A percentile compares a stretch with the other conserved stretches of the same genome.
Conservation (phyloP, 1,140 invertebrate genomes). For the Brachionus manjavacas region DNA sequence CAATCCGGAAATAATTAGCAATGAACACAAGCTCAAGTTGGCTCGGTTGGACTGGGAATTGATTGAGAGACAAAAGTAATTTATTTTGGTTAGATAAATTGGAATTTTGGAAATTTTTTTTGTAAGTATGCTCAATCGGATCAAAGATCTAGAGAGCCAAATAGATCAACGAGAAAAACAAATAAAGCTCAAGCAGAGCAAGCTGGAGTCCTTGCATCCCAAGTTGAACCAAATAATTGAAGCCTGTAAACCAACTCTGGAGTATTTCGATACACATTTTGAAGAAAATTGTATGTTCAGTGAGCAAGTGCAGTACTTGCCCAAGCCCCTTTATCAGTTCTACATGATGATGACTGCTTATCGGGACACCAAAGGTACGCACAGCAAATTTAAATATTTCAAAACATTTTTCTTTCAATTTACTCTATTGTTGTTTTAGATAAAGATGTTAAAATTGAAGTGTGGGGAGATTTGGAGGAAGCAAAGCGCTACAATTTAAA, state of each 20-base stretch:
- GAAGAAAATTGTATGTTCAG: slow-evolving; percentile 72
- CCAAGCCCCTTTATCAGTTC: slow-evolving; percentile 76
- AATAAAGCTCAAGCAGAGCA: slow-evolving; percentile 73
- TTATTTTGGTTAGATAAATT: background rate
- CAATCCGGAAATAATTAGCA: slow-evolving; percentile 52
- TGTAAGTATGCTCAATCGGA: slow-evolving; percentile 10
- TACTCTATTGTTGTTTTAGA: background rate
- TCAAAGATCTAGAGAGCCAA: background rate
- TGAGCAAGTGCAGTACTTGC: slow-evolving; percentile 69
- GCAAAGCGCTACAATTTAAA: slow-evolving; percentile 58
- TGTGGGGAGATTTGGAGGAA: slow-evolving; percentile 75
- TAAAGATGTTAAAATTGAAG: slow-evolving; percentile 60
- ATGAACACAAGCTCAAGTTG: slow-evolving; percentile 74
- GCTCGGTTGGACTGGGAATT: slow-evolving; percentile 85
- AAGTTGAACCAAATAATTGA: slow-evolving; percentile 61
- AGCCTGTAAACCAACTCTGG: slow-evolving; percentile 71
- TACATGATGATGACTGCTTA: slow-evolving; percentile 80
- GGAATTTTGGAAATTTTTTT: background rate
- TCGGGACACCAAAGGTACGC: slow-evolving; percentile 68
- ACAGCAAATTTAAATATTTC: slow-evolving; percentile 36
- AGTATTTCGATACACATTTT: slow-evolving; percentile 74
- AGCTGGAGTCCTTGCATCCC: slow-evolving; percentile 74
- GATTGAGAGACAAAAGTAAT: slow-evolving; percentile 70
- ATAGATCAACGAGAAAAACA: slow-evolving; percentile 56
- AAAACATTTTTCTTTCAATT: background rate